Evolutionary conservation across 2,888 invertebrate genomes (phyloP).

Genomic region (Limenitis camilla): DNA sequence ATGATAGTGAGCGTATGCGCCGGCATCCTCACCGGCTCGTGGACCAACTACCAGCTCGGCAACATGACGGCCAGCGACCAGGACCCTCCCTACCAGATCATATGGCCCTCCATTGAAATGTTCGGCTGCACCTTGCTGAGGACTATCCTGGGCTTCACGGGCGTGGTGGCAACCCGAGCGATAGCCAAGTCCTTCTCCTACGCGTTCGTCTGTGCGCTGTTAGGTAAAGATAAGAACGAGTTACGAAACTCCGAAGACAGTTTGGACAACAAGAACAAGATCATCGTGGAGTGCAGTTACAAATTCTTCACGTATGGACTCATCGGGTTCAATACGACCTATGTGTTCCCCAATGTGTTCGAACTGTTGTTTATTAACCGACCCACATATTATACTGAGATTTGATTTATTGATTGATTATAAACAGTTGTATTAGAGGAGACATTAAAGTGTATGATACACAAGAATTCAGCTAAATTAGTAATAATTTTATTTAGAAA

Average conservation of each 20-base stretch:
- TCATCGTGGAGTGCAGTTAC: conserved; percentile 85
- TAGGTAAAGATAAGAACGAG: conserved; percentile 79
- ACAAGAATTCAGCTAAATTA: neutral
- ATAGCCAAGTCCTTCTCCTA: conserved; percentile 81
- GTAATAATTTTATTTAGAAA: too few species aligned
- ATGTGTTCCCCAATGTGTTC: conserved; percentile 85
- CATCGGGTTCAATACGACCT: conserved; percentile 86
- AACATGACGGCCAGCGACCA: conserved; percentile 75
- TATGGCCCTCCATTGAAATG: conserved; percentile 86
- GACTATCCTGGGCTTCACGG: conserved; percentile 83
- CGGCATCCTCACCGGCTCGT: conserved; percentile 85
- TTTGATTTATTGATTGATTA: conserved; percentile 58
- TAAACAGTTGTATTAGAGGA: neutral
- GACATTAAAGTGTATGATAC: too few species aligned
- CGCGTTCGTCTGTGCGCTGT: conserved; percentile 79
- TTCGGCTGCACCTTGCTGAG: conserved; percentile 79
- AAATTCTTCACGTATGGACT: conserved; percentile 88
- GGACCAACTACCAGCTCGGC: conserved; percentile 89
- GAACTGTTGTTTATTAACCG: conserved; percentile 83
- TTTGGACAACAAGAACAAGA: conserved; percentile 80
- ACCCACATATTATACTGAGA: conserved; percentile 89
- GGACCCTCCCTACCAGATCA: conserved; percentile 82
- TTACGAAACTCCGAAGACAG: conserved; percentile 78
- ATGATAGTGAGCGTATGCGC: conserved; percentile 88
- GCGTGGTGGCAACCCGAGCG: conserved; percentile 80